These are phyloP conservation scores for Netelia fuscicornis DNA, from an alignment of 2,888 invertebrate species.

Conservation along the genomic window DNA sequence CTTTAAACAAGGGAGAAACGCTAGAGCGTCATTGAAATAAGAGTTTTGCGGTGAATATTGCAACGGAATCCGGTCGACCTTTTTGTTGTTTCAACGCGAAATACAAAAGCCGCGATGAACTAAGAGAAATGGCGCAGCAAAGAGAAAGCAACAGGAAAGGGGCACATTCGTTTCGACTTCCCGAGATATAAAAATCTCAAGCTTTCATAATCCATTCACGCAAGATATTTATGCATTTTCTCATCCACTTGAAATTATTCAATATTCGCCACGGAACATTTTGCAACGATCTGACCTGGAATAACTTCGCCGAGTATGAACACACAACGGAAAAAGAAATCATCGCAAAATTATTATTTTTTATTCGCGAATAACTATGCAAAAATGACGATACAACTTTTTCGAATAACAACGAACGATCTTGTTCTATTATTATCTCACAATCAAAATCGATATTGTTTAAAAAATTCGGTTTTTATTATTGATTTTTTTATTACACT, in stretches of 20 bases:
- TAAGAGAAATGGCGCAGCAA: not conserved
- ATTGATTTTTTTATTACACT: constrained; percentile 10
- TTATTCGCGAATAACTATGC: not conserved
- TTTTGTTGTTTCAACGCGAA: not conserved
- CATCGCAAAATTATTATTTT: not conserved
- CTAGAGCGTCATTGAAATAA: not conserved
- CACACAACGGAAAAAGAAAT: not conserved
- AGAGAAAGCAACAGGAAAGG: not conserved
- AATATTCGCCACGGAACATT: not conserved
- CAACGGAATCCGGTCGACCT: not conserved
- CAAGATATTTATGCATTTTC: constrained; percentile 8
- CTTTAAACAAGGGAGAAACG: constrained; percentile 7
- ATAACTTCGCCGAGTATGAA: not conserved
- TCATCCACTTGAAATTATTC: not conserved
- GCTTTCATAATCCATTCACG: not conserved
- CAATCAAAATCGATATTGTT: not conserved
- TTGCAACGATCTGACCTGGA: not conserved
- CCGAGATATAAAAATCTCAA: not conserved
- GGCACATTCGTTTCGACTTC: not conserved
- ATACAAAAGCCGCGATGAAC: not conserved
- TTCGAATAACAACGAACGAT: not conserved
- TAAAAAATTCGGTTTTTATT: constrained; percentile 3
- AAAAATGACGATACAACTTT: not conserved
- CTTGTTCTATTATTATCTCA: not conserved
- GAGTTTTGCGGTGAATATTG: constrained; percentile 24